Conservation (phyloP, 2,888 invertebrate genomes). For the Piscicola geometra region DNA sequence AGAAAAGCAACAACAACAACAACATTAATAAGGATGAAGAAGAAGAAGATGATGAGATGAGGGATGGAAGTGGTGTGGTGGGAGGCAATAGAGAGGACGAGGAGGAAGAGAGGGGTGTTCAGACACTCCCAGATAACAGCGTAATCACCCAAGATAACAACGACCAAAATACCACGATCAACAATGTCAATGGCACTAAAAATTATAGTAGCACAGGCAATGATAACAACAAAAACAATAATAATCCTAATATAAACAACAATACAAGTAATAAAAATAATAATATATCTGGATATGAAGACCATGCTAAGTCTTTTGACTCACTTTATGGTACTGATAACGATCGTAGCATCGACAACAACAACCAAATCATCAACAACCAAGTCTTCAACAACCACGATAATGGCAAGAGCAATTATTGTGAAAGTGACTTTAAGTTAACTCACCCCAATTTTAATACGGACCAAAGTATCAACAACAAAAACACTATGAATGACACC, state of each 20-base stretch:
- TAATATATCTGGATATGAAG: no score
- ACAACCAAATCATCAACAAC: no score
- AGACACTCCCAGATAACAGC: background rate
- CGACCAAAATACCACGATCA: background rate
- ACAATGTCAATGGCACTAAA: background rate
- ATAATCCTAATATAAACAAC: background rate
- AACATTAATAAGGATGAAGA: background rate
- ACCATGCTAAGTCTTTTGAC: no score
- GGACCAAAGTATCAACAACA: background rate
- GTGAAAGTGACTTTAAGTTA: no score
- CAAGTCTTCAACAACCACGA: no score
- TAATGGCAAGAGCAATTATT: constrained; percentile 10
- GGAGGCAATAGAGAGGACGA: background rate
- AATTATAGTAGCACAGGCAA: background rate
- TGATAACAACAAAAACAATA: background rate
- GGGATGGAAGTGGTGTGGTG: background rate
- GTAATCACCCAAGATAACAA: background rate
- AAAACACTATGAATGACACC: background rate
- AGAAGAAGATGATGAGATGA: background rate
- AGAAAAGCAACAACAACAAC: background rate
- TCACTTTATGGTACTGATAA: no score
- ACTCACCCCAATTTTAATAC: no score
- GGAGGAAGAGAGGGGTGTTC: background rate
- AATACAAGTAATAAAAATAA: background rate
- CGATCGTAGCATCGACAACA: no score